These are phyloP conservation scores for Myotis brandtii DNA, from an alignment of 2,113 vertebrate genomes.

Conservation along the genomic window DNA sequence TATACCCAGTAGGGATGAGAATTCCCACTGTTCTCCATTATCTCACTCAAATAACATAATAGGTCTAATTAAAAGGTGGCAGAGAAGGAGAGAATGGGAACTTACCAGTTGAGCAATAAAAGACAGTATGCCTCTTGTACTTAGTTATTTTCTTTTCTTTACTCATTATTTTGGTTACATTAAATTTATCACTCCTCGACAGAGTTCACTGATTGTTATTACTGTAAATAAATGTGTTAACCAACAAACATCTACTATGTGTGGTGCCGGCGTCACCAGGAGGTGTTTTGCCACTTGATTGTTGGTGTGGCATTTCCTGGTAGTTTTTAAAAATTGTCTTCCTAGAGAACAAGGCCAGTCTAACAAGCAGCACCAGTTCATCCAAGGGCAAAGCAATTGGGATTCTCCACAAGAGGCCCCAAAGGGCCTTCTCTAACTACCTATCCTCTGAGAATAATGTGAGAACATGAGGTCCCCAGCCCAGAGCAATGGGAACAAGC, in stretches of 20 bases:
- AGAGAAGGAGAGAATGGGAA: conserved; percentile 72
- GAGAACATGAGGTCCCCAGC: not conserved
- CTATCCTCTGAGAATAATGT: not conserved
- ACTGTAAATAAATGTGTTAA: conserved; percentile 51
- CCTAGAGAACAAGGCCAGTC: not conserved
- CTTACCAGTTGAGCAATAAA: conserved; percentile 71
- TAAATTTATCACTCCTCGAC: conserved; percentile 59
- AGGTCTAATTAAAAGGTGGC: conserved; percentile 81
- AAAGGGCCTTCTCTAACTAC: not conserved
- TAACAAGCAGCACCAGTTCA: conserved; percentile 11
- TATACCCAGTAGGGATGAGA: conserved; percentile 75
- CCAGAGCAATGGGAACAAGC: not conserved
- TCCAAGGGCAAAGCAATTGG: not conserved
- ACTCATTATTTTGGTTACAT: conserved; percentile 71
- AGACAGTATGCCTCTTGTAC: conserved; percentile 55
- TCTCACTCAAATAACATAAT: conserved; percentile 78
- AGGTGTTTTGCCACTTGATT: not conserved
- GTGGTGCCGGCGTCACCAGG: fast-evolving
- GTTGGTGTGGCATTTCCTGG: not conserved
- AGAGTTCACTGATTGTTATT: conserved; percentile 45
- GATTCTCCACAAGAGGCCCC: not conserved
- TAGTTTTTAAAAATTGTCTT: not conserved
- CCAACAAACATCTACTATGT: not conserved
- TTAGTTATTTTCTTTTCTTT: conserved; percentile 77
- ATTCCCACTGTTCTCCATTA: conserved; percentile 76